Percentiles rank a stretch among this genome's conserved stretches.
These are phyloP conservation scores for Chaitophorus viminalis DNA, from an alignment of 2,888 invertebrate genomes.

Conservation along the genomic window DNA sequence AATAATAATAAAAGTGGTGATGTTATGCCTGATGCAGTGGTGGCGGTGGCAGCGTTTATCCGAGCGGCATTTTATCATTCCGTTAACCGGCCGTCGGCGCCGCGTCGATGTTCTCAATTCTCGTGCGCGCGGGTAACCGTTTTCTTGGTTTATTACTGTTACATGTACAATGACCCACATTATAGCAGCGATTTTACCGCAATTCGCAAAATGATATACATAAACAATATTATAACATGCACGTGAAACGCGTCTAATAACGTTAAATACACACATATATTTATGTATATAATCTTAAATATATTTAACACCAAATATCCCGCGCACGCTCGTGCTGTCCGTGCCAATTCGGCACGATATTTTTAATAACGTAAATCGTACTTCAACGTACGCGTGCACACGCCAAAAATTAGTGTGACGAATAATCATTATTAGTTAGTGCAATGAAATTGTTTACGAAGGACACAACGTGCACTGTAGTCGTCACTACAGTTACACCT, in stretches of 20 bases:
- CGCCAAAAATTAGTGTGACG: conserved; percentile 6
- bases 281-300: not conserved
- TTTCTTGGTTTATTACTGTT: conserved; percentile 52
- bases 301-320: conserved; percentile 11
- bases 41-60: not conserved
- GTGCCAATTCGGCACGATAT: conserved; percentile 20
- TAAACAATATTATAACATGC: not conserved
- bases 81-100: conserved; percentile 8
- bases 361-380: conserved; percentile 9
- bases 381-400: not conserved
- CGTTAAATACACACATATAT: not conserved
- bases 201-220: conserved; percentile 1
- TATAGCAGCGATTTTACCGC: conserved; percentile 41
- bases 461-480: too few species aligned
- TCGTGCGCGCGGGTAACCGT: conserved; percentile 37
- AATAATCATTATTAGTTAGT: not conserved
- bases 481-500: too few species aligned
- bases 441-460: not conserved
- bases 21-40: not conserved
- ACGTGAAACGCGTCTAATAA: not conserved
- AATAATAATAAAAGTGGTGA: conserved; percentile 1
- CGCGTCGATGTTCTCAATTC: conserved; percentile 16
- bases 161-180: conserved; percentile 56
- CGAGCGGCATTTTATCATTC: conserved; percentile 33
- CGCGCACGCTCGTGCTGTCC: not conserved